phyloP scores from a whole-genome alignment of 2,113 vertebrate species.

The Hystrix brachyura region DNA sequence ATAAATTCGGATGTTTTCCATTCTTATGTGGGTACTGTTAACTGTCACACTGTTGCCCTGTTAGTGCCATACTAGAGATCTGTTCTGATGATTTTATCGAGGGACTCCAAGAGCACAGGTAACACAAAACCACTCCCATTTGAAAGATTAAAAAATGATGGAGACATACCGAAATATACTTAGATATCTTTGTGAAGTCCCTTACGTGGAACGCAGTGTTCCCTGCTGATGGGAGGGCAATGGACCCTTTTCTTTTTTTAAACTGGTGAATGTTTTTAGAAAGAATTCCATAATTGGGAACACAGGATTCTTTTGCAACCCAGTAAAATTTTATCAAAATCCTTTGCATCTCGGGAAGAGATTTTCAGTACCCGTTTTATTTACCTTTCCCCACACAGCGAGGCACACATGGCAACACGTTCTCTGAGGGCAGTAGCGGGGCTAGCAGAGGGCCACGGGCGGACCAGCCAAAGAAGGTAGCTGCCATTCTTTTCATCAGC shows the following conservation, averaged over 20 bases:
- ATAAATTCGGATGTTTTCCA: not conserved
- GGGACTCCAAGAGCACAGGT: not conserved
- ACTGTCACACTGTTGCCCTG: not conserved
- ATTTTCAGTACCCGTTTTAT: not conserved
- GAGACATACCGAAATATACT: not conserved
- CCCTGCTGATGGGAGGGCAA: not conserved
- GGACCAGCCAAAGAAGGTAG: not conserved
- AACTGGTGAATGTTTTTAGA: slow-evolving; percentile 20
- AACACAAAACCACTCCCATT: not conserved
- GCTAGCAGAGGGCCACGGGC: fast-evolving
- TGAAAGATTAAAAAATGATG: slow-evolving; percentile 41
- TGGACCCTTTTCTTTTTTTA: not conserved
- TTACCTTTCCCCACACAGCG: not conserved
- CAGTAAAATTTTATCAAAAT: slow-evolving; percentile 36
- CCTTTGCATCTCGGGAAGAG: not conserved
- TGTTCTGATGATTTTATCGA: not conserved
- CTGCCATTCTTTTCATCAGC: not conserved
- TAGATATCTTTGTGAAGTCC: not conserved
- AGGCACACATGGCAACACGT: not conserved
- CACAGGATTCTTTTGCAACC: not conserved
- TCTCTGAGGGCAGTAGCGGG: not conserved
- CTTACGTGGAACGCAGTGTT: not conserved
- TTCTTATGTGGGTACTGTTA: not conserved
- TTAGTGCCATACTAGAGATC: not conserved
- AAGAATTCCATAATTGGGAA: slow-evolving; percentile 50